Conservation (phyloP, 2,888 invertebrate genomes). For the Brenthis ino region DNA sequence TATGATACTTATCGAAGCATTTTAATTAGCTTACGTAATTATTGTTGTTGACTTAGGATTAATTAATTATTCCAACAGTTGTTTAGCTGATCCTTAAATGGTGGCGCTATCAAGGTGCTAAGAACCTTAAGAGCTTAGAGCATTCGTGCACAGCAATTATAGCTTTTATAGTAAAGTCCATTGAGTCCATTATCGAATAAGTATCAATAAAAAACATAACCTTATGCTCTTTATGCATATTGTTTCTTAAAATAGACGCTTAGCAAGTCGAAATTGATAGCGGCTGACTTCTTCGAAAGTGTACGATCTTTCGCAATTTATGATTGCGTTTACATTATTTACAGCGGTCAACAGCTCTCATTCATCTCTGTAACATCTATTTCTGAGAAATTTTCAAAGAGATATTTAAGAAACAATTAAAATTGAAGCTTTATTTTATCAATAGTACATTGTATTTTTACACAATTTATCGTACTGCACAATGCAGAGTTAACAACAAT, state of each 20-base stretch:
- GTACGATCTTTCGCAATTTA: constrained; percentile 19
- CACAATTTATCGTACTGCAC: constrained; percentile 10
- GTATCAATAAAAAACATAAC: background rate
- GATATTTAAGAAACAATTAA: background rate
- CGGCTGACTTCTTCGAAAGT: constrained; percentile 29
- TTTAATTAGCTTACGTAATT: constrained; percentile 60
- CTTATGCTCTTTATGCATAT: constrained; percentile 35
- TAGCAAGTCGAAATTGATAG: constrained; percentile 30
- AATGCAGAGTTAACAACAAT: constrained; percentile 16
- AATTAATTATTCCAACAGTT: constrained; percentile 62
- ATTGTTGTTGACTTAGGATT: constrained; percentile 49
- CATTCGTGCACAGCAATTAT: background rate
- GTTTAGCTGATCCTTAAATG: constrained; percentile 56
- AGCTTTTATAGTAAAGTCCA: no score
- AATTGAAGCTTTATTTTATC: background rate
- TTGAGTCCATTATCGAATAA: no score
- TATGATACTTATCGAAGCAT: constrained; percentile 48
- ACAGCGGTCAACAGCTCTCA: constrained; percentile 6
- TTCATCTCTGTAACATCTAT: constrained; percentile 6
- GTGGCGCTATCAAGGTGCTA: constrained; percentile 58
- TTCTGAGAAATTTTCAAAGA: constrained; percentile 9
- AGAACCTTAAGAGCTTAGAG: constrained; percentile 34
- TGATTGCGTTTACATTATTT: constrained; percentile 16
- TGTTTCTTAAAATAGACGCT: constrained; percentile 47
- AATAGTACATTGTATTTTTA: background rate